Conservation (phyloP, 1,140 invertebrate species). For the Goniozus legneri region DNA sequence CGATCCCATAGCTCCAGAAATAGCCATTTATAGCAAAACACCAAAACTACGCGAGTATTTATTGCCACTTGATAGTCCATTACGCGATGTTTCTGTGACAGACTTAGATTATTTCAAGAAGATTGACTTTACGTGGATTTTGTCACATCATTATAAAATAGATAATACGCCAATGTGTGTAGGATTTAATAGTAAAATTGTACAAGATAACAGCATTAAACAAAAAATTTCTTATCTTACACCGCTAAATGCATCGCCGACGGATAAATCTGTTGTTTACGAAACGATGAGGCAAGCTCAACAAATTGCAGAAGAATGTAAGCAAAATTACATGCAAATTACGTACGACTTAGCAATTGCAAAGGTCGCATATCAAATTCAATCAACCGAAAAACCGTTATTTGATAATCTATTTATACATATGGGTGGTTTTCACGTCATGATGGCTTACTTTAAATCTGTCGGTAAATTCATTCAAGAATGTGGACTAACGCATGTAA, state of each 20-base stretch:
- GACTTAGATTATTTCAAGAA: background rate
- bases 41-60: background rate
- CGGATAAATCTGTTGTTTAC: constrained; percentile 11
- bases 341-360: constrained; percentile 15
- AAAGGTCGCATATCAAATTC: constrained; percentile 20
- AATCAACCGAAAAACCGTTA: constrained; percentile 3
- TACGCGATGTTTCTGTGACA: background rate
- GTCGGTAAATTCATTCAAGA: constrained; percentile 14
- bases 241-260: constrained; percentile 22
- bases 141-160: constrained; percentile 4
- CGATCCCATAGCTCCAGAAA: background rate
- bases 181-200: constrained; percentile 8
- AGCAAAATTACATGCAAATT: constrained; percentile 32
- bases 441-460: constrained; percentile 39
- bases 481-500: constrained; percentile 35
- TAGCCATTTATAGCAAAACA: background rate
- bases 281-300: constrained; percentile 16
- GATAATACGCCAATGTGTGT: constrained; percentile 9
- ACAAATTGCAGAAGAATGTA: constrained; percentile 14
- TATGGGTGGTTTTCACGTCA: constrained; percentile 39
- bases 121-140: background rate
- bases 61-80: background rate
- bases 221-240: constrained; percentile 17
- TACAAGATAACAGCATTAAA: constrained; percentile 1
- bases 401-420: constrained; percentile 33